These are phyloP conservation scores for Ara ararauna DNA, from an alignment of 2,797 vertebrate genomes.

Conservation along the genomic window DNA sequence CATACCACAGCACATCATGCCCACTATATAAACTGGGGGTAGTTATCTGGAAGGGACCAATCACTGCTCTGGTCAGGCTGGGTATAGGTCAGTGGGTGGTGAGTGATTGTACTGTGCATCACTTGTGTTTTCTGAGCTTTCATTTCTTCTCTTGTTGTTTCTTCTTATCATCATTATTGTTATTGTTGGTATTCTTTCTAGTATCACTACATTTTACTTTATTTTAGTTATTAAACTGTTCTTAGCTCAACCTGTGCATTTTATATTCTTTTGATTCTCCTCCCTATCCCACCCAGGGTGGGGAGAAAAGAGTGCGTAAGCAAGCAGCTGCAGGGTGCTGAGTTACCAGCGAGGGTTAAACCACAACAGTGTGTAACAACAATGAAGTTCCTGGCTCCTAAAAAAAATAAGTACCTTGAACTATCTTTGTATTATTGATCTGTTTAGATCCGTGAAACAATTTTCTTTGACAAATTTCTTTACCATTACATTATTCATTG, in stretches of 20 bases:
- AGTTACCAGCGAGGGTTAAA: not conserved
- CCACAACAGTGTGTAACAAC: not conserved
- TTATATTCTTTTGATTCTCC: not conserved
- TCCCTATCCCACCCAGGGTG: not conserved
- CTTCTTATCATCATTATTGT: not conserved
- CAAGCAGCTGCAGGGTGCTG: not conserved
- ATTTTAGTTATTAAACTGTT: not conserved
- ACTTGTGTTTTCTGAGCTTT: not conserved
- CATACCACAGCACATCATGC: not conserved
- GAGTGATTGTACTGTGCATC: not conserved
- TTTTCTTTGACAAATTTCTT: not conserved
- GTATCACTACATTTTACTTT: not conserved
- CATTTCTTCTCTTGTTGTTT: not conserved
- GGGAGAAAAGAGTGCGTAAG: not conserved
- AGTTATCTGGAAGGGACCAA: not conserved
- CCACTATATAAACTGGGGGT: not conserved
- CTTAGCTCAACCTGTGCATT: not conserved
- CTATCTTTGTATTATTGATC: not conserved
- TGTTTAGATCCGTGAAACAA: not conserved
- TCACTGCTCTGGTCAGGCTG: not conserved
- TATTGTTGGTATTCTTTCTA: not conserved
- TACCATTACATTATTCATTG: not conserved
- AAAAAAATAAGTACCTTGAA: not conserved
- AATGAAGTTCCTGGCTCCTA: not conserved
- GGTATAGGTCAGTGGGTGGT: not conserved